phyloP scores from a whole-genome alignment of 2,113 vertebrate species.

The Lathamus discolor region DNA sequence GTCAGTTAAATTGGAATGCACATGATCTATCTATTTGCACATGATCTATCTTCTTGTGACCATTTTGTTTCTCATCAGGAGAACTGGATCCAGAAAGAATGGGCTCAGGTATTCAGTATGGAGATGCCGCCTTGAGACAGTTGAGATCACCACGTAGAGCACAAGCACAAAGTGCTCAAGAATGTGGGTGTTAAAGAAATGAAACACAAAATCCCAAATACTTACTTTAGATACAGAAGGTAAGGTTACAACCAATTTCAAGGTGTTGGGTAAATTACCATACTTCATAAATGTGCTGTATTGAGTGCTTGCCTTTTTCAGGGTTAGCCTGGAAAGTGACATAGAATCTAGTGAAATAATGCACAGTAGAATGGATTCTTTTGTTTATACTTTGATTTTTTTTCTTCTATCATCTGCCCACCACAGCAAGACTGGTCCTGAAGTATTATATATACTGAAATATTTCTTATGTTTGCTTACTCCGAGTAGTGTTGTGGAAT shows the following conservation, averaged over 20 bases:
- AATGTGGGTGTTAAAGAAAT: conserved; percentile 77
- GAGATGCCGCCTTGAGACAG: conserved; percentile 81
- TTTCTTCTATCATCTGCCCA: neutral
- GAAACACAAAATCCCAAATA: neutral
- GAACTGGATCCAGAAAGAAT: conserved; percentile 83
- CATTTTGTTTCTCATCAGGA: conserved; percentile 63
- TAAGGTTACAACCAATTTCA: conserved; percentile 7
- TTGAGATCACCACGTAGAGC: conserved; percentile 77
- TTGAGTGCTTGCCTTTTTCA: neutral
- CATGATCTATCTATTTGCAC: neutral
- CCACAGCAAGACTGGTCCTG: neutral
- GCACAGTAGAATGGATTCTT: neutral
- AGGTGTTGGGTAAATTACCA: neutral
- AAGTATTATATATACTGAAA: neutral
- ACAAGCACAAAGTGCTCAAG: conserved; percentile 75
- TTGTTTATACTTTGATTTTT: neutral
- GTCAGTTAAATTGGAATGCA: neutral
- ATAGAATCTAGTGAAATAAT: neutral
- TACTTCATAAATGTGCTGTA: neutral
- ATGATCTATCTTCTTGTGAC: neutral
- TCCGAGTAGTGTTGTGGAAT: neutral
- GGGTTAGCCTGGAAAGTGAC: neutral
- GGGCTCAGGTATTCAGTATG: conserved; percentile 83
- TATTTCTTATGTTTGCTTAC: neutral
- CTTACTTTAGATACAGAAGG: conserved; percentile 44